phyloP scores from a whole-genome alignment of 2,888 invertebrate species.

The Napeogenes sylphis region DNA sequence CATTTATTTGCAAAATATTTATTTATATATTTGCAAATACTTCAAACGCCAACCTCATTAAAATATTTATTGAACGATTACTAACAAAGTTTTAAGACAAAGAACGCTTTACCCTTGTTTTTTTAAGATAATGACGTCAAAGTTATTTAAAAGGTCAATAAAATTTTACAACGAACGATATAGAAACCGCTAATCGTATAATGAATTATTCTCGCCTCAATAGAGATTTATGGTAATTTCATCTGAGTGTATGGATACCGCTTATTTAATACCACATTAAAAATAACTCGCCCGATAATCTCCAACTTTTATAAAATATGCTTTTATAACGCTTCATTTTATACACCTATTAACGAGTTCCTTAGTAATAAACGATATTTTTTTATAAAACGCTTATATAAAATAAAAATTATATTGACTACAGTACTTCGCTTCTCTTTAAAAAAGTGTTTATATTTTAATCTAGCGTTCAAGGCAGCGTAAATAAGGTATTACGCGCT shows the following conservation, averaged over 20 bases:
- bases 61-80: neutral
- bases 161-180: conserved; percentile 64
- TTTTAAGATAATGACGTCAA: conserved; percentile 51
- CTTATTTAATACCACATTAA: conserved; percentile 37
- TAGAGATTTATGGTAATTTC: conserved; percentile 54
- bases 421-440: no score
- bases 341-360: neutral
- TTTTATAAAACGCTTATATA: neutral
- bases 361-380: neutral
- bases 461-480: no score
- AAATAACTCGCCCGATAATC: conserved; percentile 33
- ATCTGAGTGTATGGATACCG: conserved; percentile 52
- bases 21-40: no score
- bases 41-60: no score
- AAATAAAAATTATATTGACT: no score
- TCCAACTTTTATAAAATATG: conserved; percentile 15
- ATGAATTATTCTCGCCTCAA: conserved; percentile 45
- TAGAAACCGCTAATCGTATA: conserved; percentile 59
- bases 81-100: neutral
- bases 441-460: no score
- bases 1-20: no score
- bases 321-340: neutral
- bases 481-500: no score
- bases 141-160: conserved; percentile 67
- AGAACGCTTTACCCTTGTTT: neutral